Evolutionary conservation across 2,888 invertebrate genomes (phyloP).

Genomic region (Panzeria rudis): DNA sequence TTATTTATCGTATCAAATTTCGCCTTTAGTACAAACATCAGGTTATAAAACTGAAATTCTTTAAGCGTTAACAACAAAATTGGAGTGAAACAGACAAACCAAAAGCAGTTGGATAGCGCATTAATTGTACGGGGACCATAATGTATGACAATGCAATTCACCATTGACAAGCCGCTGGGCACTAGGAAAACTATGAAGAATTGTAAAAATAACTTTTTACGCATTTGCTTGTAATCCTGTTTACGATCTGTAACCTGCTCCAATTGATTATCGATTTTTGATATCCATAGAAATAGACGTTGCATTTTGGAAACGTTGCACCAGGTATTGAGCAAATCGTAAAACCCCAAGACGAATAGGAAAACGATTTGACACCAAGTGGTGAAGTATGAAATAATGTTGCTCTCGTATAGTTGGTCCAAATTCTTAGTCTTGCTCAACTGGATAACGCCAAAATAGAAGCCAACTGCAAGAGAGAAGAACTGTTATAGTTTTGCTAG

Average conservation of each 20-base stretch:
- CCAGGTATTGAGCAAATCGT: constrained; percentile 75
- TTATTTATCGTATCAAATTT: constrained; percentile 75
- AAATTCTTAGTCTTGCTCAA: constrained; percentile 66
- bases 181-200: constrained; percentile 73
- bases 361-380: constrained; percentile 77
- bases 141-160: constrained; percentile 77
- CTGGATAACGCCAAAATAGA: constrained; percentile 70
- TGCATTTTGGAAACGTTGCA: constrained; percentile 72
- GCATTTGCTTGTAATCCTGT: constrained; percentile 72
- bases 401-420: constrained; percentile 60
- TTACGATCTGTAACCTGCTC: constrained; percentile 65
- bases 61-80: constrained; percentile 76
- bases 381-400: constrained; percentile 74
- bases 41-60: constrained; percentile 78
- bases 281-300: constrained; percentile 72
- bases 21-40: constrained; percentile 76
- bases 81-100: constrained; percentile 78
- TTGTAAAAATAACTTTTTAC: constrained; percentile 73
- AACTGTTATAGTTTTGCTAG: neutral
- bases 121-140: constrained; percentile 42
- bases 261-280: constrained; percentile 75
- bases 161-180: constrained; percentile 76
- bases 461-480: constrained; percentile 73
- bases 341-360: constrained; percentile 74
- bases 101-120: constrained; percentile 74